phyloP scores from a whole-genome alignment of 1,140 invertebrate genomes.

The Ostrea denselamellosa region DNA sequence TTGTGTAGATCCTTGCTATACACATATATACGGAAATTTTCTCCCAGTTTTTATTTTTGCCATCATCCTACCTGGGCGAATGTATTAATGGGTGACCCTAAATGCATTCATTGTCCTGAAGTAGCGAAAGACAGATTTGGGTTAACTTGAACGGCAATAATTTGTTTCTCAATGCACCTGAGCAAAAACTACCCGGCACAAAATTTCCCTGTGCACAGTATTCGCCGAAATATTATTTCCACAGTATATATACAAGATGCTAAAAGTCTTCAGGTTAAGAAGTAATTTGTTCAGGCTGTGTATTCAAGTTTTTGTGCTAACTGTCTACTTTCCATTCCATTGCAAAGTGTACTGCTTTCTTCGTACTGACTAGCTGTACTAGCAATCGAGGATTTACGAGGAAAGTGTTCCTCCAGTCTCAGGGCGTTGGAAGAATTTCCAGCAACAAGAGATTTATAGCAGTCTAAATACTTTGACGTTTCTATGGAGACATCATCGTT shows the following conservation, averaged over 20 bases:
- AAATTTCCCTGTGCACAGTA: no score
- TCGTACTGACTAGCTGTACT: conserved; percentile 2
- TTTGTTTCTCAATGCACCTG: no score
- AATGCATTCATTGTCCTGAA: no score
- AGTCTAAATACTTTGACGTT: conserved; percentile 23
- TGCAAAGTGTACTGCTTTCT: neutral
- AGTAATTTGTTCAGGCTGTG: neutral
- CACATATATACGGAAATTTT: no score
- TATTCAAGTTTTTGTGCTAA: neutral
- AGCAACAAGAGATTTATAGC: conserved; percentile 9
- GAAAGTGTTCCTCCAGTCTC: neutral
- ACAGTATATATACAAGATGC: neutral
- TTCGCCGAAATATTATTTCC: neutral
- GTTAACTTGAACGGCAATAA: no score
- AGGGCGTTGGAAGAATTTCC: neutral
- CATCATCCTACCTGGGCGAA: no score
- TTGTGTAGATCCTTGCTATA: no score
- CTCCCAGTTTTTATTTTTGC: no score
- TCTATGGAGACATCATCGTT: neutral
- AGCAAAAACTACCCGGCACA: no score
- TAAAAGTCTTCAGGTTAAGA: neutral
- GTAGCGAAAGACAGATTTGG: no score
- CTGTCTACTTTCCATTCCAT: neutral
- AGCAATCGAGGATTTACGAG: neutral
- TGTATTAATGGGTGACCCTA: no score